Conservation (phyloP, 2,113 vertebrate species). For the Podarcis muralis region DNA sequence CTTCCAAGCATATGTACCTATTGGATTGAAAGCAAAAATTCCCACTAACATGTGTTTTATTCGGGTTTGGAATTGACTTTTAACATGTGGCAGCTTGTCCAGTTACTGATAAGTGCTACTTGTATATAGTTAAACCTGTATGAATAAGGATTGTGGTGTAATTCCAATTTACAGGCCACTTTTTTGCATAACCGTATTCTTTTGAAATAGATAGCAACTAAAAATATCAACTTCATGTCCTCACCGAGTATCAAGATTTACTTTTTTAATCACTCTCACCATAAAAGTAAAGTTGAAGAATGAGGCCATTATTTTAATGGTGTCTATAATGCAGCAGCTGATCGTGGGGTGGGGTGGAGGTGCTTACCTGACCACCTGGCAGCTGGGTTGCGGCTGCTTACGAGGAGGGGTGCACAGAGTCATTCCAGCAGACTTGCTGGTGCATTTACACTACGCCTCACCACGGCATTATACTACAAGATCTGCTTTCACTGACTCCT, state of each 20-base stretch:
- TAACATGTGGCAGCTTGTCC: not conserved
- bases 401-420: no score
- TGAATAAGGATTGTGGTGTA: not conserved
- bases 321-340: not conserved
- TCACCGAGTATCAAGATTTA: not conserved
- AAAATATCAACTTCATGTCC: constrained; percentile 4
- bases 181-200: not conserved
- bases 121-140: not conserved
- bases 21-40: not conserved
- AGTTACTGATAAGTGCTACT: not conserved
- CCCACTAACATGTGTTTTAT: not conserved
- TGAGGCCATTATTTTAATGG: not conserved
- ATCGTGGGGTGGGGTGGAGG: no score
- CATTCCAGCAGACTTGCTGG: no score
- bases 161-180: not conserved
- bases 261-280: constrained; percentile 6
- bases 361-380: no score
- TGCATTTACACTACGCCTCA: no score
- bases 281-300: constrained; percentile 6
- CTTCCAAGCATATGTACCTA: not conserved
- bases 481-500: not conserved
- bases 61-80: not conserved
- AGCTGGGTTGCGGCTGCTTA: no score
- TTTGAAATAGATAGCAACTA: constrained; percentile 12
- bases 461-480: not conserved